Evolutionary conservation across 2,113 vertebrate genomes (phyloP).

Genomic region (Chaetodon trifascialis): DNA sequence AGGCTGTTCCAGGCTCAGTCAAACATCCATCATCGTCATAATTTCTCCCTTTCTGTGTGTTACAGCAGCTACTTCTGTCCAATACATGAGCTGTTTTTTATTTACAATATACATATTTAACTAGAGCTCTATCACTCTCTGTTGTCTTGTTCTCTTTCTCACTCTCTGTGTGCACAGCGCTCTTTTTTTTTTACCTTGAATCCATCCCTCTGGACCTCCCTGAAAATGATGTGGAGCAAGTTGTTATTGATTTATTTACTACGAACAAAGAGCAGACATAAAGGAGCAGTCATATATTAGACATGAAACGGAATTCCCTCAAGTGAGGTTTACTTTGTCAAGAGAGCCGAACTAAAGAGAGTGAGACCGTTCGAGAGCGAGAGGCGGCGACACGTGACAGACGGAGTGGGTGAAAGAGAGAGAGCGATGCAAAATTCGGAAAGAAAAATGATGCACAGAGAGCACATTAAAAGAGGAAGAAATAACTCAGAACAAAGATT

Average conservation of each 20-base stretch:
- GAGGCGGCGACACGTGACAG: constrained; percentile 16
- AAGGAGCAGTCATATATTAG: constrained; percentile 47
- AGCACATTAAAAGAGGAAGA: background rate
- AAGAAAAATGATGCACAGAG: background rate
- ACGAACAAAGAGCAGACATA: constrained; percentile 26
- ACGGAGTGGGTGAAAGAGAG: constrained; percentile 10
- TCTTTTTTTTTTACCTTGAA: constrained; percentile 33
- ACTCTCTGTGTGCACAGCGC: background rate
- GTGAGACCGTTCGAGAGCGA: constrained; percentile 9
- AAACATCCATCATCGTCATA: constrained; percentile 37
- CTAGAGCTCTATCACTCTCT: background rate
- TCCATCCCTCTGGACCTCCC: constrained; percentile 33
- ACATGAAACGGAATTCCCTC: constrained; percentile 55
- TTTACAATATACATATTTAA: constrained; percentile 14
- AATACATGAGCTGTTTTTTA: constrained; percentile 11
- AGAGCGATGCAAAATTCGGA: background rate
- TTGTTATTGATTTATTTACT: constrained; percentile 68
- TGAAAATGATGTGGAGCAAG: constrained; percentile 38
- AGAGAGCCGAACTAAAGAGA: constrained; percentile 17
- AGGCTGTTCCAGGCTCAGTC: constrained; percentile 12
- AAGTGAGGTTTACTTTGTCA: constrained; percentile 31
- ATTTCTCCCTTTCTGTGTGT: constrained; percentile 9
- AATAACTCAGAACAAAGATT: background rate
- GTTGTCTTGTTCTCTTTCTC: background rate
- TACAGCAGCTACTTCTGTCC: background rate